Conservation (phyloP, 2,888 invertebrate genomes). For the Heliconius charithonia region DNA sequence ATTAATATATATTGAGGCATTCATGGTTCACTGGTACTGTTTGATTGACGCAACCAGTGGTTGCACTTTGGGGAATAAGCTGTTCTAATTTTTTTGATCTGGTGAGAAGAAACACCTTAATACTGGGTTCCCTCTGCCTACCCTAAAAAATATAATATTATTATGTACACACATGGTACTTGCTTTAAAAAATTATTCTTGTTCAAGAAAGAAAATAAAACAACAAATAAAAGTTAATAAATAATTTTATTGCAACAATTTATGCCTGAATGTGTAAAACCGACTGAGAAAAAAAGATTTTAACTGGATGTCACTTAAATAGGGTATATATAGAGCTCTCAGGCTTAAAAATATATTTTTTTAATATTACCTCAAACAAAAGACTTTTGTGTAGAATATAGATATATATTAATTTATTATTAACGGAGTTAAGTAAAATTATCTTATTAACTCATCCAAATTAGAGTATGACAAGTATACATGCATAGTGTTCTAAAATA, state of each 20-base stretch:
- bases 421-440: background rate
- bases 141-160: too few relatives aligned
- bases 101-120: background rate
- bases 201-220: conserved; percentile 29
- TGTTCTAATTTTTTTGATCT: background rate
- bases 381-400: background rate
- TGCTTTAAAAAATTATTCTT: background rate
- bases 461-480: background rate
- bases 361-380: background rate
- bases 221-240: conserved; percentile 36
- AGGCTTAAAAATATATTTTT: background rate
- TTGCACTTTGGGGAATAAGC: background rate
- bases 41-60: too few relatives aligned
- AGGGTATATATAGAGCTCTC: background rate
- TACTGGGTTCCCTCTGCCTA: too few relatives aligned
- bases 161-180: too few relatives aligned
- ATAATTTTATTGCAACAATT: conserved; percentile 44
- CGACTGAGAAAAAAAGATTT: background rate
- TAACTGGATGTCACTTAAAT: background rate
- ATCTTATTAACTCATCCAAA: background rate
- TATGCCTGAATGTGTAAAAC: conserved; percentile 7
- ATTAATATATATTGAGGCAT: too few relatives aligned
- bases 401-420: background rate
- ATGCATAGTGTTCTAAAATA: background rate
- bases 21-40: too few relatives aligned